Base-by-base conservation (phyloP, 2,888 invertebrate genomes). In the Tuta absoluta region DNA sequence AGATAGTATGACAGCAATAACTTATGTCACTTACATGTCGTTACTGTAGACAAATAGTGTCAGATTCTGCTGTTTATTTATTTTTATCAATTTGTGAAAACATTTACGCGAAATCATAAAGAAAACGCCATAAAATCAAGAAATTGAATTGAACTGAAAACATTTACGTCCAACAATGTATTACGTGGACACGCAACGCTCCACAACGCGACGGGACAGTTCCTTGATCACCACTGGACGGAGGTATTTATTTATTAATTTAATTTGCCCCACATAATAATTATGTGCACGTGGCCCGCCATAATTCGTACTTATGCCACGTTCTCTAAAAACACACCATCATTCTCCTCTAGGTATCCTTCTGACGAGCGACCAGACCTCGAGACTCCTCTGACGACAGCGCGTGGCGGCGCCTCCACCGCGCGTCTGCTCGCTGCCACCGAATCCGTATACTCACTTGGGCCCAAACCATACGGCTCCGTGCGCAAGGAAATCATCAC, bases 191-290 rank as follows among this genome's bases (percentile, higher is more conserved):
- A 79, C 87, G 12, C 85, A 87, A 71, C 76, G 82, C 63, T 87
- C 85, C 10, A 53, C 84, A 11, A 88, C 87, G 14, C 83, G 90
- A 1, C 84, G 88, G 24, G 88, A 89, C 11, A 91, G 90, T 71
- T 90, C 89, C 17, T 71, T 89, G 38, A 60, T 60, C 24, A 60
- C 59, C 8, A 24, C 59, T 5, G 23, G 59, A 14, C 19, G 59
- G 24, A 60, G 45, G 33, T 33, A 41, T 7, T 8, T 33, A 8
- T 4, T 33, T 4, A 33, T 33, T 4, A 33, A 4, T 33, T 33
- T 8, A n/a, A n/a, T n/a, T n/a, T n/a, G n/a, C n/a, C n/a, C n/a
- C n/a, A n/a, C n/a, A n/a, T n/a, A n/a, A n/a, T n/a, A n/a, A n/a
- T n/a, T n/a, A n/a, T n/a, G n/a, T n/a, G n/a, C n/a, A n/a, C n/a